phyloP scores from a whole-genome alignment of 2,113 vertebrate genomes.

The Antechinus stuartii region DNA sequence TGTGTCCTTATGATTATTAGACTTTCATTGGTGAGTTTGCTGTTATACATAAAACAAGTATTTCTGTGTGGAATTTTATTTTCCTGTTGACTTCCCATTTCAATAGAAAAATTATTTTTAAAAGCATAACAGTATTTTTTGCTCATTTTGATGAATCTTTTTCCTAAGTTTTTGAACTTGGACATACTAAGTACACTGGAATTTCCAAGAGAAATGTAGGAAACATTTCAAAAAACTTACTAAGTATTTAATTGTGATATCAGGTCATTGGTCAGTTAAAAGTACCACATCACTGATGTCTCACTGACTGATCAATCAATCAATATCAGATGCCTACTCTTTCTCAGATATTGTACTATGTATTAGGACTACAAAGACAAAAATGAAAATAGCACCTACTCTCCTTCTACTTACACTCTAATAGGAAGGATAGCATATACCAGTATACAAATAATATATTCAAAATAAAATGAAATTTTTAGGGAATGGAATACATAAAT shows the following conservation, averaged over 20 bases:
- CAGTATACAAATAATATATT: background rate
- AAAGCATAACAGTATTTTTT: background rate
- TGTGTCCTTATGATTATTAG: background rate
- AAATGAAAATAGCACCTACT: background rate
- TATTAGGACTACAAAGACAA: background rate
- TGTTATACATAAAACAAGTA: background rate
- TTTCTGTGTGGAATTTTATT: background rate
- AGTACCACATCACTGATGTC: background rate
- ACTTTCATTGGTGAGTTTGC: background rate
- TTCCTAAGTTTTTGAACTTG: background rate
- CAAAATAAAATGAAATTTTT: background rate
- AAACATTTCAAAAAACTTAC: background rate
- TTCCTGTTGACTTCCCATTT: background rate
- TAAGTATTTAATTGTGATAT: background rate
- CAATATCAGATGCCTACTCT: background rate
- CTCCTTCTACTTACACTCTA: background rate
- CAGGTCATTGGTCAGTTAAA: background rate
- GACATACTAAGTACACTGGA: background rate
- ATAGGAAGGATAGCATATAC: background rate
- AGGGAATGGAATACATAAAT: background rate
- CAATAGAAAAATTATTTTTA: background rate
- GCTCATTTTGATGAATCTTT: background rate
- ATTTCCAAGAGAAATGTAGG: background rate
- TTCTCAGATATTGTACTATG: background rate
- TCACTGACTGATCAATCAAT: background rate